Percentiles rank a stretch among this genome's conserved stretches.
Evolutionary conservation across 2,797 vertebrate species (phyloP).

Genomic region (Sebastes flavidus): DNA sequence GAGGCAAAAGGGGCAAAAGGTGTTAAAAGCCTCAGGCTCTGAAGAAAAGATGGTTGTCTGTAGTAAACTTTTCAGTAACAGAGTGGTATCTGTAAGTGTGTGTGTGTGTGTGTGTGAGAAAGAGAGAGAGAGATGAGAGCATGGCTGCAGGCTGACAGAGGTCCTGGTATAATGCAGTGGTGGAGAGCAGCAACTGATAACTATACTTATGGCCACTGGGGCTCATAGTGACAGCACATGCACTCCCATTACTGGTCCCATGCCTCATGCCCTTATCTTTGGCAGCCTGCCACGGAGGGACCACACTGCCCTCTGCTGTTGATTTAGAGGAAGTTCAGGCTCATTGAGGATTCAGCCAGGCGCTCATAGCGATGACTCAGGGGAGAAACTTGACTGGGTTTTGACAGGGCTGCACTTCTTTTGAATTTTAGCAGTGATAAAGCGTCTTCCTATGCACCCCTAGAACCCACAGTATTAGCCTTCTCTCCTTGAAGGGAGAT

Average conservation of each 20-base stretch:
- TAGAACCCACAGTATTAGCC: background rate
- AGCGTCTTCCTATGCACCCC: slow-evolving; percentile 30
- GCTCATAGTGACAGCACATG: slow-evolving; percentile 86
- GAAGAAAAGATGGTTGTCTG: slow-evolving; percentile 46
- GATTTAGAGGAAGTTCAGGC: slow-evolving; percentile 38
- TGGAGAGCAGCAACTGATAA: slow-evolving; percentile 82
- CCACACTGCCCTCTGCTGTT: slow-evolving; percentile 82
- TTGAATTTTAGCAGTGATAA: slow-evolving; percentile 56
- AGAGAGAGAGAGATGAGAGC: slow-evolving; percentile 78
- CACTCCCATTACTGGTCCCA: slow-evolving; percentile 83
- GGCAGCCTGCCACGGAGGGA: slow-evolving; percentile 68
- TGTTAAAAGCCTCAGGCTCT: slow-evolving; percentile 45
- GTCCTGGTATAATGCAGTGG: slow-evolving; percentile 86
- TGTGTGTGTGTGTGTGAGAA: slow-evolving; percentile 11
- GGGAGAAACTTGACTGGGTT: slow-evolving; percentile 58
- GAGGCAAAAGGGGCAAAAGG: slow-evolving; percentile 4
- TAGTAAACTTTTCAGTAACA: slow-evolving; percentile 63
- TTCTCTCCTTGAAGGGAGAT: slow-evolving; percentile 2
- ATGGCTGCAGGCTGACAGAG: slow-evolving; percentile 81
- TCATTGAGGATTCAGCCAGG: slow-evolving; percentile 54
- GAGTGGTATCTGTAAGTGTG: slow-evolving; percentile 44
- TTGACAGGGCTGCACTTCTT: slow-evolving; percentile 64
- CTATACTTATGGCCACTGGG: slow-evolving; percentile 85
- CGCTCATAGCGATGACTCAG: slow-evolving; percentile 53
- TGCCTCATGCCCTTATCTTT: slow-evolving; percentile 80